Evolutionary conservation across 2,797 vertebrate genomes (phyloP), one percentile per base, ranked within the genome.

Genomic region (Xyrichtys novacula): DNA sequence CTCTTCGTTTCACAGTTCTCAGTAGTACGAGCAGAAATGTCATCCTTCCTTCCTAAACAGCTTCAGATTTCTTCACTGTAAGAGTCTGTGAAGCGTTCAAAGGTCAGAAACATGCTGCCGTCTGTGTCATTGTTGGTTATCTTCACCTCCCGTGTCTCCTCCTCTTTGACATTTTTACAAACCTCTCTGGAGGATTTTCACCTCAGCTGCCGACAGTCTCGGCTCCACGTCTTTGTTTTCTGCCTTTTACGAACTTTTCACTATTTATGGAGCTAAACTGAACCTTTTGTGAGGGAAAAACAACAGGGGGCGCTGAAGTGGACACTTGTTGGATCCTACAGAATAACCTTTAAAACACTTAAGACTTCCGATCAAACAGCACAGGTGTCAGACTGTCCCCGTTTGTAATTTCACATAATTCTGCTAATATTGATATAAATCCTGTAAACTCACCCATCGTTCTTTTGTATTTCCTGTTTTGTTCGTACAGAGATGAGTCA

Each of bases 71-170:
- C 43, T 46, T 48, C 28, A n/a, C 34, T 29, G 26, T 29, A 11
- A 56, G 56, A 31, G 44, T 28, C 65, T 57, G 7, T 74, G 65
- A 65, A 15, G 60, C 56, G 11, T 74, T 48, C 62, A 76, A 60
- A 63, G 72, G 77, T 80, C 71, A 66, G 44, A 63, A 71, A 58
- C 48, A 54, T 34, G 42, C 49, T 1, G 14, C 42, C 54, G 19
- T 48, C 62, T 47, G 63, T 67, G 62, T 71, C 66, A 39, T 63
- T 75, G 63, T 59, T 15, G 40, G 46, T 75, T 71, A 64, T 80
- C 67, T 59, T 44, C 55, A 25, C 40, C 48, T 47, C 34, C 19
- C 6, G 48, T 5, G 7, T 40, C 48, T 54, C 49, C 61, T 38
- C 32, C 50, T 70, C 70, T 25, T 3, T 74, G 76, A 79, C 62